phyloP scores from a whole-genome alignment of 2,113 vertebrate genomes.

The Eulemur rufifrons region DNA sequence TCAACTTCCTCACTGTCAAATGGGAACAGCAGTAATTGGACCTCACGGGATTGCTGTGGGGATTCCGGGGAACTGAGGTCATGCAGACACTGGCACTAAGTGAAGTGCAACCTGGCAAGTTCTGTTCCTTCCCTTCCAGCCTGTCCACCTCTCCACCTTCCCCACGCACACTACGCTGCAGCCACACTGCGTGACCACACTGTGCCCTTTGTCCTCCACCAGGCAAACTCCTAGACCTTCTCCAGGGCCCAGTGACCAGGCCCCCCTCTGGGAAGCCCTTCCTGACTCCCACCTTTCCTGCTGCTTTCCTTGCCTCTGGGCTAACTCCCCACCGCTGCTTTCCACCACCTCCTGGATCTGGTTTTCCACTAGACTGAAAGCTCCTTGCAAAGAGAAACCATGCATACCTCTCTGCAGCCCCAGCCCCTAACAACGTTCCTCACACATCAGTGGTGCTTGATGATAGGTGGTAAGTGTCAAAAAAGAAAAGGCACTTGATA shows the following conservation, averaged over 20 bases:
- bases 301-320: neutral
- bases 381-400: neutral
- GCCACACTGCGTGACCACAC: rapidly evolving
- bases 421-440: neutral
- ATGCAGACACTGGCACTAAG: neutral
- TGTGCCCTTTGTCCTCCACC: neutral
- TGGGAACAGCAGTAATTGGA: neutral
- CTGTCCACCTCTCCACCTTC: no score
- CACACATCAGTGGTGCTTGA: rapidly evolving
- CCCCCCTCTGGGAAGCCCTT: neutral
- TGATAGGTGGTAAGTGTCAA: rapidly evolving
- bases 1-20: neutral
- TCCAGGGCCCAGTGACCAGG: rapidly evolving
- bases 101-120: rapidly evolving
- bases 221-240: neutral
- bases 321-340: no score
- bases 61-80: rapidly evolving
- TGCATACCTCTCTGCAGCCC: neutral
- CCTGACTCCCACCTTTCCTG: neutral
- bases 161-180: rapidly evolving
- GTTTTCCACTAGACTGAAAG: neutral
- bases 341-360: neutral
- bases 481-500: neutral
- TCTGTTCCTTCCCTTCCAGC: neutral
- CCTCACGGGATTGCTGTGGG: rapidly evolving